Percentiles rank a stretch among this genome's conserved stretches.
phyloP scores from a whole-genome alignment of 2,888 invertebrate genomes.

The Oscheius sp. region DNA sequence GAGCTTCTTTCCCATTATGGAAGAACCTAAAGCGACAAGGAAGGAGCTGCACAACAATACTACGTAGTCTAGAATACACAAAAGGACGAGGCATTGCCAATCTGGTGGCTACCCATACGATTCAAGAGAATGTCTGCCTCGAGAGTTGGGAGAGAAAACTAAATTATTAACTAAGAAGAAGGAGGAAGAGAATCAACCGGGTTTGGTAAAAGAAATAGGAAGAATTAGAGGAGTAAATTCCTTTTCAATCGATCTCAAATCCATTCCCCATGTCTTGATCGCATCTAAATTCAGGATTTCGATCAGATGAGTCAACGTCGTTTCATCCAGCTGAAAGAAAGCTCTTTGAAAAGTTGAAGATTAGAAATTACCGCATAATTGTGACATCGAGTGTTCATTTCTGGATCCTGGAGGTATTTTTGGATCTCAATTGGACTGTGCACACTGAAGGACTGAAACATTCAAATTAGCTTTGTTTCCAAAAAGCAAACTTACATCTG shows the following conservation, averaged over 20 bases:
- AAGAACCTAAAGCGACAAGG: too few species aligned
- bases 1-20: too few species aligned
- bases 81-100: background rate
- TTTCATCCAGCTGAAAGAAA: slow-evolving; percentile 6
- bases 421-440: background rate
- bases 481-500: background rate
- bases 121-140: too few species aligned
- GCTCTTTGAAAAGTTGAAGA: background rate
- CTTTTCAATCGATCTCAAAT: background rate
- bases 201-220: background rate
- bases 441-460: background rate
- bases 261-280: background rate
- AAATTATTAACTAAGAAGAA: too few species aligned
- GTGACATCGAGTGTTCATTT: background rate
- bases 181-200: background rate
- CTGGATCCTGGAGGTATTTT: slow-evolving; percentile 9
- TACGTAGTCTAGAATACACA: background rate
- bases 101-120: background rate
- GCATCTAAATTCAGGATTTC: slow-evolving; percentile 9
- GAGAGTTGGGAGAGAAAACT: too few species aligned
- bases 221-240: background rate
- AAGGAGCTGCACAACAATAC: background rate
- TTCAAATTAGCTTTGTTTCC: background rate
- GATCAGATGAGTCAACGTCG: background rate
- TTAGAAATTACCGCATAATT: slow-evolving; percentile 2